Conservation (phyloP, 2,797 vertebrate species). For the Dipus sagitta region DNA sequence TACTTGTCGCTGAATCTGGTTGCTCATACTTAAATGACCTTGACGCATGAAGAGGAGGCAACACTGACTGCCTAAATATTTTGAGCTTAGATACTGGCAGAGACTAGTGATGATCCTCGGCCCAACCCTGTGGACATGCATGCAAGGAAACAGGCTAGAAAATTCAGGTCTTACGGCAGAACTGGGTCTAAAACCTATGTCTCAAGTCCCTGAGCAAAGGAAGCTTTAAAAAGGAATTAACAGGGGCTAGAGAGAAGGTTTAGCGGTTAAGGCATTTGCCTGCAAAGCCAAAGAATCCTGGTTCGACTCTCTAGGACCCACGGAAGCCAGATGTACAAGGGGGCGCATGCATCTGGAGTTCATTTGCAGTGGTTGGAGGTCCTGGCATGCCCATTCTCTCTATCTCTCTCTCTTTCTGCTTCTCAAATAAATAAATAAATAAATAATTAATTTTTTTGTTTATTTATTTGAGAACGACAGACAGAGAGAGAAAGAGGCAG, state of each 20-base stretch:
- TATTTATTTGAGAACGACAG: too few relatives aligned
- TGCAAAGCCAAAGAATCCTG: too few relatives aligned
- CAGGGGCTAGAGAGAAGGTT: background rate
- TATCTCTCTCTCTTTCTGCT: too few relatives aligned
- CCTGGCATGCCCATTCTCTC: too few relatives aligned
- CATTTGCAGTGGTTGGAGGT: too few relatives aligned
- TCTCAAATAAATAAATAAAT: too few relatives aligned
- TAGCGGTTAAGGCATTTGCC: too few relatives aligned
- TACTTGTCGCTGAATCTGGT: background rate
- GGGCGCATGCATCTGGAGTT: too few relatives aligned
- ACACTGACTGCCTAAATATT: background rate
- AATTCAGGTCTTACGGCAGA: background rate
- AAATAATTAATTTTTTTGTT: too few relatives aligned
- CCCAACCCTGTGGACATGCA: background rate
- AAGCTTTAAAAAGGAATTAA: background rate
- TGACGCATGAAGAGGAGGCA: background rate
- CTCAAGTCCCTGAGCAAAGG: conserved; percentile 2
- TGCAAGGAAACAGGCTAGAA: background rate
- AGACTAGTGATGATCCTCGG: background rate
- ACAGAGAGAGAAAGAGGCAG: too few relatives aligned
- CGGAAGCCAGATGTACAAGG: too few relatives aligned
- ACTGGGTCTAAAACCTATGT: background rate
- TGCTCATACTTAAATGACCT: background rate
- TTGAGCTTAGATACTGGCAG: conserved; percentile 19
- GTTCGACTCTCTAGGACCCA: too few relatives aligned